Base-by-base conservation (phyloP, 1,140 invertebrate genomes). In the Drosophila equinoxialis region DNA sequence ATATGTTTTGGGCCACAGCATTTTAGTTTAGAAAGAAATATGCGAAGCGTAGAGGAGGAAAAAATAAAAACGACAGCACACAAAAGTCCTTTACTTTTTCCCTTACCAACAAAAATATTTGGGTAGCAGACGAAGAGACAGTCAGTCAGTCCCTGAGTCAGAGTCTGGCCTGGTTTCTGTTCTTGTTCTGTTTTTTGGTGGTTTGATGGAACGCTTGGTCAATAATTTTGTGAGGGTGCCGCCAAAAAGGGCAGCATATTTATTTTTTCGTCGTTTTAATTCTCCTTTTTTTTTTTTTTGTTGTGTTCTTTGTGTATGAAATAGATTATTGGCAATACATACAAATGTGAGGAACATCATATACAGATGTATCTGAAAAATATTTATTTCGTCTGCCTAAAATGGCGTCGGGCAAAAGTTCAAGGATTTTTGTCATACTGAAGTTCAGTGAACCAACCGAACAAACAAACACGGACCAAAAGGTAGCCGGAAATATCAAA, bases 141-240 rank as follows among this genome's bases (percentile, higher is more conserved):
- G 80, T 78, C 76, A 73, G 11, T 17, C 76, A 73, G 11, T 17
- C 45, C 45, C 69, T 69, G 54, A 68, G 68, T 79, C 64, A 62
- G 65, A 79, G 80, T 87, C 69, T 39, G 79, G 79, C 71, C 68
- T 71, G 58, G 57, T 48, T 59, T 42, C 6, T 5, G 0, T 59
- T 42, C 6, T 5, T 30, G 48, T 68, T 51, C 14, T 14, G 11
- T 59, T 75, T 42, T 41, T 69, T 80, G 74, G 68, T 30, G 63
- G 23, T 45, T 74, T 65, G 76, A 78, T 73, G 73, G 58, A 73
- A 77, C 79, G 74, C 65, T 91, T 91, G 85, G 68, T 81, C 90
- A 91, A 91, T 91, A 91, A 91, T 91, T 91, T 91, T 91, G 90
- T 84, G 90, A 91, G 90, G 90, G 90, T 91, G 90, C 90, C 90